Base-by-base conservation (phyloP, 2,113 vertebrate species). In the Albula glossodonta region DNA sequence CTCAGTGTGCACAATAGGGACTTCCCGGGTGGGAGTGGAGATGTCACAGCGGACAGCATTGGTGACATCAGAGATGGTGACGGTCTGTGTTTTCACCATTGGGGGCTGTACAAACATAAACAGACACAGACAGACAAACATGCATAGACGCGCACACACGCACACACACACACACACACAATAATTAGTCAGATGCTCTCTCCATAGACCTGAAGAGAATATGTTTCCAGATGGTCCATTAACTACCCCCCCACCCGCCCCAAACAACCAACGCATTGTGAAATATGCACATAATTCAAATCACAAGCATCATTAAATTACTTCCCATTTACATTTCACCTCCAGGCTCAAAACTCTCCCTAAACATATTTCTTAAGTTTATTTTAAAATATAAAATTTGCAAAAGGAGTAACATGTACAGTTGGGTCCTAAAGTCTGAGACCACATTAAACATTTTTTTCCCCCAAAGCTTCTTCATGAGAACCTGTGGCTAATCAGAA, bases 1-100 rank as follows among this genome's bases (percentile, higher is more conserved):
- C 91, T 99, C 98, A 0, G 98, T 99, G 91, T 99, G 98, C 88
- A 99, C 96, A 11, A 99, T 95, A 3, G 98, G 98, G 15, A 97
- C 94, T 10, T 99, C 97, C 93, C 96, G 98, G 10, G 97, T 97
- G 90, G 96, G 93, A 9, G 97, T 97, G 90, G 96, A 94, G 86
- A 98, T 96, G 87, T 97, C 96, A 3, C 96, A 96, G 92, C 97
- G 96, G 86, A 94, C 74, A 11, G 96, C 93, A 19, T 94, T 96
- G 93, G 97, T 96, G 85, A 97, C 91, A 0, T 99, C 97, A 0
- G 98, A 97, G 94, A 99, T 97, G 90, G 97, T 99, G 94, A 99
- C 97, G 0, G 97, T 99, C 93, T 99, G 97, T 6, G 97, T 99
- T 95, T 98, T 99, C 92, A 99, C 96, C 85, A 98, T 94, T 0